A percentile compares a stretch with the other conserved stretches of the same genome.
These are phyloP conservation scores for Phoebastria nigripes DNA, from an alignment of 2,797 vertebrate genomes.

Conservation along the genomic window DNA sequence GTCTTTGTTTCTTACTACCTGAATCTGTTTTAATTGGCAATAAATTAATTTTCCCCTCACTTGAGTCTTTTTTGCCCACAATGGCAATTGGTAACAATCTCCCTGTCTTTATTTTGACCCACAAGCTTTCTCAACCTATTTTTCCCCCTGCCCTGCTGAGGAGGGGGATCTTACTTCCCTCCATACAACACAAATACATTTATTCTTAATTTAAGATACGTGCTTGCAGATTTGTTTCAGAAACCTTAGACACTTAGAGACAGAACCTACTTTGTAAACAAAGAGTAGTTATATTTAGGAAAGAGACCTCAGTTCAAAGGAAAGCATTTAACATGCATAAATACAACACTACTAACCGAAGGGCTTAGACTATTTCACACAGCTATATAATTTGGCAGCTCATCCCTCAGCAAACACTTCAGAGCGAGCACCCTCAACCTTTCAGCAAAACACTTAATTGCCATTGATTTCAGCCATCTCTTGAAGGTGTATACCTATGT, in stretches of 20 bases:
- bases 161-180: background rate
- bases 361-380: background rate
- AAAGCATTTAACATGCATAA: background rate
- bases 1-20: background rate
- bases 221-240: background rate
- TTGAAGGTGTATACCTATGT: background rate
- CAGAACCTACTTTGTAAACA: background rate
- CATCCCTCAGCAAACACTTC: background rate
- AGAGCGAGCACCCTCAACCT: background rate
- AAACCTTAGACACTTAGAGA: background rate
- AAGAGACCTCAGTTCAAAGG: background rate
- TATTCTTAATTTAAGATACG: background rate
- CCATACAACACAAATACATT: background rate
- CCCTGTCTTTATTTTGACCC: background rate
- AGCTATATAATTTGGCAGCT: background rate
- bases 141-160: background rate
- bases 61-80: background rate
- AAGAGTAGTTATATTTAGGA: background rate
- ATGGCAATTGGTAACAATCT: background rate
- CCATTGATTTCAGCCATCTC: background rate
- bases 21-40: background rate
- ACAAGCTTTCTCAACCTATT: background rate
- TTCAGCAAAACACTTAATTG: background rate
- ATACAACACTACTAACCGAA: background rate
- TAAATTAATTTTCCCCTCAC: background rate